A percentile compares a stretch with the other conserved stretches of the same genome.
phyloP scores from a whole-genome alignment of 1,140 invertebrate species.

The Drosophila kohkoa region DNA sequence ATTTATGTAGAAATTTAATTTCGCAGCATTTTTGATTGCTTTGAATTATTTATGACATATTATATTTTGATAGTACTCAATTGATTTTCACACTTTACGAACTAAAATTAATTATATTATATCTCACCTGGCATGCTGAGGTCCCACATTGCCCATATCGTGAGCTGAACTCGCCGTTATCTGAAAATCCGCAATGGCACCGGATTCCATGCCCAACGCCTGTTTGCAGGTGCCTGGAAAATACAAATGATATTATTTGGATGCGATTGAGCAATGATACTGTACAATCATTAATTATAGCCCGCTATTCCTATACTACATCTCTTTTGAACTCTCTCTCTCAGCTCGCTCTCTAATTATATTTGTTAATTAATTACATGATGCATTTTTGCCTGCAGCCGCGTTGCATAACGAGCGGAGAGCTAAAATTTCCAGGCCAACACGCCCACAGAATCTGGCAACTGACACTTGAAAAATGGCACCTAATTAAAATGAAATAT shows the following conservation, averaged over 20 bases:
- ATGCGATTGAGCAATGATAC: slow-evolving; percentile 27
- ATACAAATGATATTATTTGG: slow-evolving; percentile 59
- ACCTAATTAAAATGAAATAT: slow-evolving; percentile 59
- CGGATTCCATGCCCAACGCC: slow-evolving; percentile 96
- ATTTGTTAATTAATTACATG: slow-evolving; percentile 48
- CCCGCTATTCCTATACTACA: slow-evolving; percentile 5
- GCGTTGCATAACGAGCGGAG: slow-evolving; percentile 43
- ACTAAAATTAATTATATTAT: too few species aligned
- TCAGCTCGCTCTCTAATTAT: slow-evolving; percentile 16
- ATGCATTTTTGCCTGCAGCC: slow-evolving; percentile 45
- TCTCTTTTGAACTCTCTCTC: neutral
- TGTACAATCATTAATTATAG: slow-evolving; percentile 35
- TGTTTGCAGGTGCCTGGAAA: slow-evolving; percentile 91
- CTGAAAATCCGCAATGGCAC: slow-evolving; percentile 93
- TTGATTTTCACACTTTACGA: slow-evolving; percentile 30
- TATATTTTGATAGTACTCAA: neutral
- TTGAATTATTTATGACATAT: neutral
- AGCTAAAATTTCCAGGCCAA: slow-evolving; percentile 38
- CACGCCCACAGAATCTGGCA: slow-evolving; percentile 33
- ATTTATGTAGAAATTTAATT: neutral
- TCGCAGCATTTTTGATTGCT: neutral
- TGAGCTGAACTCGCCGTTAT: slow-evolving; percentile 95
- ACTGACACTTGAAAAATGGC: slow-evolving; percentile 52
- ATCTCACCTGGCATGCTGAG: slow-evolving; percentile 94
- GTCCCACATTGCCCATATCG: slow-evolving; percentile 95